Conservation (phyloP, 2,113 vertebrate genomes). For the Eurypyga helias region DNA sequence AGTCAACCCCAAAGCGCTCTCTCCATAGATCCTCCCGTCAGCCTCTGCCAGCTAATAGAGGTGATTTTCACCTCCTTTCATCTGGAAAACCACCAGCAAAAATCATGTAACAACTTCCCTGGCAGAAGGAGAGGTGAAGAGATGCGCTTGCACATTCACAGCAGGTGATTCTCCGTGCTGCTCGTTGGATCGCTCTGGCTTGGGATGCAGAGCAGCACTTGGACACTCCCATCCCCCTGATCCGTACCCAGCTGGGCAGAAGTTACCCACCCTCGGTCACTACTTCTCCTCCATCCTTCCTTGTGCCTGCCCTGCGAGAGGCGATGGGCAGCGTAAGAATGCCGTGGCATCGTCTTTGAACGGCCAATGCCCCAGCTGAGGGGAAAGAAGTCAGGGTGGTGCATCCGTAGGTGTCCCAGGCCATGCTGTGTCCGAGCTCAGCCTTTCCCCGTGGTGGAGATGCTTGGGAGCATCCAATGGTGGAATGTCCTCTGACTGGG, state of each 20-base stretch:
- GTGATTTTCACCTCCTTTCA: slow-evolving; percentile 62
- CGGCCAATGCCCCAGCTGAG: not conserved
- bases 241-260: not conserved
- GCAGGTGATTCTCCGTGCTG: not conserved
- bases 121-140: not conserved
- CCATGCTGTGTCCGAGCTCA: fast-evolving
- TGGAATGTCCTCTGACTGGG: not conserved
- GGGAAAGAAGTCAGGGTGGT: not conserved
- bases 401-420: not conserved
- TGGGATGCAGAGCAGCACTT: not conserved
- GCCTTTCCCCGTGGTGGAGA: not conserved
- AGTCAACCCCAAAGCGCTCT: not conserved
- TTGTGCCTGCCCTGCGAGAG: not conserved
- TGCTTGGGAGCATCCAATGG: not conserved
- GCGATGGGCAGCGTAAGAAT: not conserved
- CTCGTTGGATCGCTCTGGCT: not conserved
- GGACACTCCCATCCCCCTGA: fast-evolving
- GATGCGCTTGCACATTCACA: not conserved
- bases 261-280: fast-evolving
- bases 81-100: slow-evolving; percentile 33
- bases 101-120: not conserved
- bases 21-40: not conserved
- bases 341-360: fast-evolving
- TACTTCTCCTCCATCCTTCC: not conserved
- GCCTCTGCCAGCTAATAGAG: not conserved